A percentile compares a stretch with the other conserved stretches of the same genome.
phyloP scores from a whole-genome alignment of 2,888 invertebrate species.

The Tetragonula carbonaria region DNA sequence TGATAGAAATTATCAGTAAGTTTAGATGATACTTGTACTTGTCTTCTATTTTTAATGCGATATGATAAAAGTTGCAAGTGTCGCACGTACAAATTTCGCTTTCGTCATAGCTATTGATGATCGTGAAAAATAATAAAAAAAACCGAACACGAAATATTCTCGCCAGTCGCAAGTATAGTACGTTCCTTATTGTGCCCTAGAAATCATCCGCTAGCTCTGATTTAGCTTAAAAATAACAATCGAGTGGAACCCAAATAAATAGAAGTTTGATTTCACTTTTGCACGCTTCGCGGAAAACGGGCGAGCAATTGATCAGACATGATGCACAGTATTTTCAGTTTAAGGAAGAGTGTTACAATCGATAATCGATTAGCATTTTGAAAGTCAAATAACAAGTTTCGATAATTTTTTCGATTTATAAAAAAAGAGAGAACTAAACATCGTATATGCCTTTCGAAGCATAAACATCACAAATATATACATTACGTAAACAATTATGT shows the following conservation, averaged over 20 bases:
- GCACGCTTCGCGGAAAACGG: not conserved
- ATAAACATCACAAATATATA: not conserved
- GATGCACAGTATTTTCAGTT: not conserved
- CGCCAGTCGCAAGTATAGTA: not conserved
- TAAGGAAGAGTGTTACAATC: not conserved
- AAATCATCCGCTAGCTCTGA: not conserved
- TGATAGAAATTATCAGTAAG: conserved; percentile 15
- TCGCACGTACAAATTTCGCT: conserved; percentile 19
- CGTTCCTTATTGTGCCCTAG: not conserved
- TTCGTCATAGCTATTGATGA: not conserved
- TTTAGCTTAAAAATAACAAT: not conserved
- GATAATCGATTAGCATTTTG: not conserved
- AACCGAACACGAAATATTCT: not conserved
- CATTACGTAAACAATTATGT: not conserved
- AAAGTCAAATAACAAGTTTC: not conserved
- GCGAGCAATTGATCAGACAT: not conserved
- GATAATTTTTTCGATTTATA: not conserved
- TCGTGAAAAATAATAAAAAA: not conserved
- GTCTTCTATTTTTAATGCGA: conserved; percentile 26
- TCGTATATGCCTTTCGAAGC: no score
- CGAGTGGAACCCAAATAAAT: conserved; percentile 13
- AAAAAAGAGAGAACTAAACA: not conserved
- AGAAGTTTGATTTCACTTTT: not conserved
- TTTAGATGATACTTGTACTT: not conserved
- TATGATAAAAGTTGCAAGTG: conserved; percentile 3